Percentiles rank a stretch among this genome's conserved stretches.
Conservation (phyloP, 1,140 invertebrate species). For the Phortica variegata region DNA sequence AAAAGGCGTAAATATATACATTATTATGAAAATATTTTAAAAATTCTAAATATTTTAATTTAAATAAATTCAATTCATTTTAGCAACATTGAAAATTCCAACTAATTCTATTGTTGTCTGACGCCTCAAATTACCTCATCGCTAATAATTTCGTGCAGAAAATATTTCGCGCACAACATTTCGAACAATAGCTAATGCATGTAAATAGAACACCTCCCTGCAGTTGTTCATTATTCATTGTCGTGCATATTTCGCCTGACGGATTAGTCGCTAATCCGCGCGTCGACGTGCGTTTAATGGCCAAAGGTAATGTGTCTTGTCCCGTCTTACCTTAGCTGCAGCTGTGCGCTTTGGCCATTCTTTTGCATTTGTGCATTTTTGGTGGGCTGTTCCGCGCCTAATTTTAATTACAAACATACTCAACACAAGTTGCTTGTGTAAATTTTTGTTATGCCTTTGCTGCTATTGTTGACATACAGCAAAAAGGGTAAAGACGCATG, state of each 20-base stretch:
- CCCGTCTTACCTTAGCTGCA: too few relatives aligned
- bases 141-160: too few relatives aligned
- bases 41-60: too few relatives aligned
- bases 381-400: constrained; percentile 34
- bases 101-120: too few relatives aligned
- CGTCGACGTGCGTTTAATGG: constrained; percentile 1
- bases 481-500: too few relatives aligned
- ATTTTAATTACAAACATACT: constrained; percentile 40
- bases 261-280: constrained; percentile 38
- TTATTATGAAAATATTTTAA: too few relatives aligned
- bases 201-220: constrained; percentile 32
- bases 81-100: too few relatives aligned
- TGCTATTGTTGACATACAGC: background rate
- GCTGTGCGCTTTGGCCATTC: background rate
- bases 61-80: too few relatives aligned
- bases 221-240: too few relatives aligned
- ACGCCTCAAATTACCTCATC: too few relatives aligned
- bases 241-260: background rate
- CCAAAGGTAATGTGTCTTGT: too few relatives aligned
- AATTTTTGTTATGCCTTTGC: constrained; percentile 16
- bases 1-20: too few relatives aligned
- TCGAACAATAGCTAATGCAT: constrained; percentile 19
- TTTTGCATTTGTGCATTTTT: constrained; percentile 1
- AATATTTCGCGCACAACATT: constrained; percentile 1
- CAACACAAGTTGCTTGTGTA: constrained; percentile 5